phyloP scores from a whole-genome alignment of 2,888 invertebrate genomes.

The Eurois occulta region DNA sequence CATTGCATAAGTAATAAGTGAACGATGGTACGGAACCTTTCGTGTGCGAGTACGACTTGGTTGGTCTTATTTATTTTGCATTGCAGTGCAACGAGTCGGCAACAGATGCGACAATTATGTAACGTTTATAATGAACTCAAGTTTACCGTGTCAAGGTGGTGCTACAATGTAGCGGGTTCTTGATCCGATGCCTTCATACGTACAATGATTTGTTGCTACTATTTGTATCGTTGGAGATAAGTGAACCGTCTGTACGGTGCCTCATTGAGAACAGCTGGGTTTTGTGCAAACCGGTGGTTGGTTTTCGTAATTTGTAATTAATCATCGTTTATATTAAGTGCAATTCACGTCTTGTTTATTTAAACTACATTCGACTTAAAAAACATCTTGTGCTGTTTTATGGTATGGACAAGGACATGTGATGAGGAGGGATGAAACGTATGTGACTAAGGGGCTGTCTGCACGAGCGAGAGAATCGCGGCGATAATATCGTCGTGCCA shows the following conservation, averaged over 20 bases:
- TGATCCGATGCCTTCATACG: constrained; percentile 32
- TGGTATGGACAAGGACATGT: not conserved
- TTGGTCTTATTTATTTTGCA: constrained; percentile 10
- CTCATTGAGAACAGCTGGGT: constrained; percentile 17
- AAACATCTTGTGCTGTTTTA: not conserved
- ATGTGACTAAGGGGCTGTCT: too few relatives aligned
- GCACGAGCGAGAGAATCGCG: too few relatives aligned
- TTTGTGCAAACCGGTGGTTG: constrained; percentile 7
- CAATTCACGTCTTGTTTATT: not conserved
- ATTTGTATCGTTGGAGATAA: constrained; percentile 19
- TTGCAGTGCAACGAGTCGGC: constrained; percentile 11
- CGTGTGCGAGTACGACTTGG: not conserved
- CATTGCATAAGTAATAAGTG: too few relatives aligned
- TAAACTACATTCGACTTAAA: not conserved
- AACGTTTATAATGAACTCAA: constrained; percentile 61
- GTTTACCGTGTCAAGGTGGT: constrained; percentile 75
- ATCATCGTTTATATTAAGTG: not conserved
- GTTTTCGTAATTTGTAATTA: not conserved
- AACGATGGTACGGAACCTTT: not conserved
- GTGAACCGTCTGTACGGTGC: not conserved
- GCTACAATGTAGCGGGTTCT: constrained; percentile 71
- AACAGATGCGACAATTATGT: constrained; percentile 58
- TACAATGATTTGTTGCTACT: constrained; percentile 36
- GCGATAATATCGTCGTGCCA: too few relatives aligned
- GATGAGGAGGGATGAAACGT: too few relatives aligned